Base-by-base conservation (phyloP, 35 echinoderm and acorn worm species). In the Heliocidaris tuberculata region DNA sequence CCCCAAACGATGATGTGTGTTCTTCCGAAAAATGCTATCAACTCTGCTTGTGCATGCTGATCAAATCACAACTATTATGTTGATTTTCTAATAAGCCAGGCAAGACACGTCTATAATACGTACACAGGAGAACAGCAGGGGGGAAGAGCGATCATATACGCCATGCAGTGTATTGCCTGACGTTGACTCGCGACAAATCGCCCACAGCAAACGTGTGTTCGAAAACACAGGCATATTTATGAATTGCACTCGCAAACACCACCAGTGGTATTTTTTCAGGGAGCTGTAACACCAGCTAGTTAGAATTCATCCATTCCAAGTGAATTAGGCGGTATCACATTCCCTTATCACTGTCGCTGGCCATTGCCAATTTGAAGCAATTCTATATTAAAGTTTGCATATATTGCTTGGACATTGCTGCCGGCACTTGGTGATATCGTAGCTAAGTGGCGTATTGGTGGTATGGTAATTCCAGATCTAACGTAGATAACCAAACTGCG, bases 51-150 rank as follows among this genome's bases (percentile, higher is more conserved):
- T 15, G 52, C 52, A 56, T 78, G 65, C 65, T 78, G 21, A 27
- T 78, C 65, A 78, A 78, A 78, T 78, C 65, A 78, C 65, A 27
- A 78, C 65, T 78, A 19, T 78, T 78, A 78, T 78, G 65, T 78
- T 78, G 65, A 78, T 78, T 78, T 78, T n/a, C 65, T 78, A 78
- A 78, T 78, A 78, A 78, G 65, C 65, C 65, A 78, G 15, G 65
- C 65, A 78, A 8, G 21, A 78, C 65, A 78, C 65, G 65, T 78
- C 8, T 27, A 78, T 78, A 78, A 78, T 78, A 78, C 65, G 21
- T 78, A 24, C 65, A 24, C 65, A 7, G 27, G 21, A 78, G 21
- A 78, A 78, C 21, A 27, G 65, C 65, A n/a, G 19, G 65, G 21
- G 21, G 35, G 11, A 56, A 78, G 65, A 24, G 19, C 27, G 21